A percentile compares a stretch with the other conserved stretches of the same genome.
These are phyloP conservation scores for Dreissena rostriformis DNA, from an alignment of 1,140 invertebrate species.

Conservation along the genomic window DNA sequence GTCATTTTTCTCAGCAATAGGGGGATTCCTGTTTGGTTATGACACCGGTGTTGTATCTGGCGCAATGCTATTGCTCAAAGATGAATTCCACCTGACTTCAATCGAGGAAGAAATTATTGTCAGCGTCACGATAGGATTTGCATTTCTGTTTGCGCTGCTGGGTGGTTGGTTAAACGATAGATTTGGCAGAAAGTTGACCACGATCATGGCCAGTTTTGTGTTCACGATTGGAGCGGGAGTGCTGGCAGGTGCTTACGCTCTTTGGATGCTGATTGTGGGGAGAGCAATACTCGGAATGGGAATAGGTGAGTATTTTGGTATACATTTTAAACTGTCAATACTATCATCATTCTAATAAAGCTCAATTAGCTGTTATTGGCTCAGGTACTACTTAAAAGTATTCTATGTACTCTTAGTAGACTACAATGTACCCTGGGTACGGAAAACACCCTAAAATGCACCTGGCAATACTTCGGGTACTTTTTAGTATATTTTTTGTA, in stretches of 20 bases:
- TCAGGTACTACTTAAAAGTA: no score
- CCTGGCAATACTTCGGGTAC: no score
- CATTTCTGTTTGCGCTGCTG: conserved; percentile 65
- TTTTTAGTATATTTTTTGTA: no score
- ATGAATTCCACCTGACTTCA: conserved; percentile 80
- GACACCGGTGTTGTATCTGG: conserved; percentile 86
- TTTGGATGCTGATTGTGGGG: conserved; percentile 83
- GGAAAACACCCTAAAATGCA: no score
- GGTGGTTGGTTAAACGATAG: conserved; percentile 82
- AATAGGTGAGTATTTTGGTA: conserved; percentile 84
- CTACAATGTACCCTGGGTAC: no score
- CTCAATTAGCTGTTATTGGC: no score
- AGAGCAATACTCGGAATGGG: conserved; percentile 84
- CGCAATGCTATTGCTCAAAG: conserved; percentile 83
- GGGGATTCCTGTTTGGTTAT: conserved; percentile 86
- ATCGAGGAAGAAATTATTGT: conserved; percentile 83
- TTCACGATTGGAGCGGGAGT: conserved; percentile 84
- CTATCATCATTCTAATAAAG: no score
- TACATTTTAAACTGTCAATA: no score
- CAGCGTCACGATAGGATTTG: conserved; percentile 79
- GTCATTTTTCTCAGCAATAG: conserved; percentile 83
- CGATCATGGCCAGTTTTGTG: conserved; percentile 83
- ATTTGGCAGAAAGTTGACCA: conserved; percentile 83
- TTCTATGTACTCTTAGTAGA: no score
- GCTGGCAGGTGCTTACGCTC: conserved; percentile 81